phyloP scores from a whole-genome alignment of 2,797 vertebrate genomes.

The Streptopelia turtur region DNA sequence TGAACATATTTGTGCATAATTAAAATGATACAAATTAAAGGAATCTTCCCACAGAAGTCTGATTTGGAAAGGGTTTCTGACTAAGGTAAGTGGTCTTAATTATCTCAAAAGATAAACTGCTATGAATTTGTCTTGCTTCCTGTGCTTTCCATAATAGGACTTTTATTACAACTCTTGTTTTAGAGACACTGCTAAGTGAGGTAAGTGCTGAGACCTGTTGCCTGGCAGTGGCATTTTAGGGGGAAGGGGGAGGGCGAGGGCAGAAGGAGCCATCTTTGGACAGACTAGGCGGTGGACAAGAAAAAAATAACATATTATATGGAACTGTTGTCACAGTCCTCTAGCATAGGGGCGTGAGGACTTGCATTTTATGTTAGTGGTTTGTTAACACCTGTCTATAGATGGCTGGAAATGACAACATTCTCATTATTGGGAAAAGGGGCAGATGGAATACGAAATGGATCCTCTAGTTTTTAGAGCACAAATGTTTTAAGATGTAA shows the following conservation, averaged over 20 bases:
- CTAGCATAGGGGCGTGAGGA: accelerated
- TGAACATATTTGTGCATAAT: neutral
- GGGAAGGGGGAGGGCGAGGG: neutral
- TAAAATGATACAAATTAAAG: neutral
- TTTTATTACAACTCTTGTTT: conserved; percentile 9
- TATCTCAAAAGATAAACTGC: neutral
- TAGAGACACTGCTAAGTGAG: conserved; percentile 14
- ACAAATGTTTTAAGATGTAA: neutral
- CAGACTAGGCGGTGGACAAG: neutral
- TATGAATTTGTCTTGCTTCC: neutral
- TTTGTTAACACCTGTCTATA: neutral
- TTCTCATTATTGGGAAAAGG: neutral
- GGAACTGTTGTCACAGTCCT: neutral
- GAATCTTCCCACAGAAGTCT: neutral
- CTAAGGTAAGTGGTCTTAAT: conserved; percentile 2
- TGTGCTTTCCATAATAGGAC: neutral
- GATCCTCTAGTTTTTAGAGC: neutral
- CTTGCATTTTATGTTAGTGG: neutral
- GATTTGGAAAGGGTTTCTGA: neutral
- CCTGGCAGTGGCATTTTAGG: neutral
- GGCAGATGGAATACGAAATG: neutral
- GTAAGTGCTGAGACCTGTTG: conserved; percentile 34
- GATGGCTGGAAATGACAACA: neutral
- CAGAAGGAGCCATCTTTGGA: neutral
- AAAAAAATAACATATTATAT: neutral